phyloP scores from a whole-genome alignment of 2,888 invertebrate species.

The Acleris laterana region DNA sequence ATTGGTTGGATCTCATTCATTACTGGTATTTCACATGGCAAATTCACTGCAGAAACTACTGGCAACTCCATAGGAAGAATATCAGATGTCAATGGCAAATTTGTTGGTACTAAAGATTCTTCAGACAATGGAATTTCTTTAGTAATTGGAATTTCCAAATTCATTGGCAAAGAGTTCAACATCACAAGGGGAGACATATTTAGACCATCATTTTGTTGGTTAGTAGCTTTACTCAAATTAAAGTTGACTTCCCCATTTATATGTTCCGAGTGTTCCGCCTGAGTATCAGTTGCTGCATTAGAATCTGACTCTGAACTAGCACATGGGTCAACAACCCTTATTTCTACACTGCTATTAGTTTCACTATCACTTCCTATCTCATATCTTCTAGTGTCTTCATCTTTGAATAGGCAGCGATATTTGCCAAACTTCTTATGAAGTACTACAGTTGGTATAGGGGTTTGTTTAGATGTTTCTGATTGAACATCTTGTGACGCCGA shows the following conservation, averaged over 20 bases:
- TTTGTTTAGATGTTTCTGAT: slow-evolving; percentile 47
- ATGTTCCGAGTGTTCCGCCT: slow-evolving; percentile 47
- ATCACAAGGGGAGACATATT: slow-evolving; percentile 58
- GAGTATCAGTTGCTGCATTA: slow-evolving; percentile 69
- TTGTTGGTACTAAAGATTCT: slow-evolving; percentile 1
- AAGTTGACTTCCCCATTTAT: slow-evolving; percentile 57
- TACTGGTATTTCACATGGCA: slow-evolving; percentile 10
- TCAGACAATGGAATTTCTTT: slow-evolving; percentile 12
- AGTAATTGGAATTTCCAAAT: slow-evolving; percentile 9
- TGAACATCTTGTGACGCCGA: slow-evolving; percentile 38
- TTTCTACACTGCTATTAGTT: slow-evolving; percentile 77
- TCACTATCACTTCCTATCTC: slow-evolving; percentile 80
- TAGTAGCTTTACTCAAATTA: slow-evolving; percentile 57
- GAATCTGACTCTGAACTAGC: slow-evolving; percentile 80
- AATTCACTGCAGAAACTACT: slow-evolving; percentile 13
- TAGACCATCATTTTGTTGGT: slow-evolving; percentile 41
- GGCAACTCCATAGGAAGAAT: slow-evolving; percentile 24
- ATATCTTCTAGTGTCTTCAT: slow-evolving; percentile 70
- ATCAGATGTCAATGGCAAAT: slow-evolving; percentile 18
- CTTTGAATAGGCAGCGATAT: slow-evolving; percentile 79
- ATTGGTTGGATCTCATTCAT: slow-evolving; percentile 11
- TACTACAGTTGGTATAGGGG: slow-evolving; percentile 63
- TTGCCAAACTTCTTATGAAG: slow-evolving; percentile 85
- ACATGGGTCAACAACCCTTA: slow-evolving; percentile 72
- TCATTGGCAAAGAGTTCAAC: slow-evolving; percentile 32